Evolutionary conservation across 2,888 invertebrate species (phyloP), one percentile per base, ranked within the genome.

Genomic region (Aquatica leii): DNA sequence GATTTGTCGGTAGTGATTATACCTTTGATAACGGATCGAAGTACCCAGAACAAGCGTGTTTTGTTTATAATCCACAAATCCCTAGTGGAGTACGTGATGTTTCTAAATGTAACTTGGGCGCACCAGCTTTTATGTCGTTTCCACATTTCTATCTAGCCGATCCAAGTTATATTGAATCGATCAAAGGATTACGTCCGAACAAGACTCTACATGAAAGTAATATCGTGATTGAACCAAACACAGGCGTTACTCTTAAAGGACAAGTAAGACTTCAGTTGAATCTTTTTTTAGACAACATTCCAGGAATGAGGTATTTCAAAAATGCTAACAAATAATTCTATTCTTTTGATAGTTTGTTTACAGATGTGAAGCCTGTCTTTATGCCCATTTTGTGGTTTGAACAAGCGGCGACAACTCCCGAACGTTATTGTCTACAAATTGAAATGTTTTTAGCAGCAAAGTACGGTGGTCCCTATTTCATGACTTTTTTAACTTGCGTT

Each of bases 71-170:
- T 9, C 82, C 85, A 21, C 75, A 77, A 58, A 74, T 80, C 59
- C 82, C 82, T 1, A 81, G 81, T 20, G 94, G 93, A 4, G 86
- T 89, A 0, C 84, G 92, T 6, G 89, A 92, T 76, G 89, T 93
- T 70, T 90, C 91, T 0, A 78, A 80, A 21, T 94, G 94, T 75
- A 81, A 79, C 66, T 89, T 84, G 80, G 90, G 90, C 53, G 92
- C 94, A n/a, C 95, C 95, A 0, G 91, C 90, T 11, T 92, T 90
- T 80, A 86, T 93, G 18, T 90, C 93, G 0, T 87, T 89, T 72
- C 95, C 95, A 0, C 94, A 95, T 79, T 94, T 94, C 82, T 88
- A 90, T 70, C 78, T 90, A 73, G 88, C 90, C 0, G 92, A 93
- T 80, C 84, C 86, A 0, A 82, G 82, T 67, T 94, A 93, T 74